Evolutionary conservation across 2,888 invertebrate species (phyloP).

Genomic region (Synergus umbraculus): DNA sequence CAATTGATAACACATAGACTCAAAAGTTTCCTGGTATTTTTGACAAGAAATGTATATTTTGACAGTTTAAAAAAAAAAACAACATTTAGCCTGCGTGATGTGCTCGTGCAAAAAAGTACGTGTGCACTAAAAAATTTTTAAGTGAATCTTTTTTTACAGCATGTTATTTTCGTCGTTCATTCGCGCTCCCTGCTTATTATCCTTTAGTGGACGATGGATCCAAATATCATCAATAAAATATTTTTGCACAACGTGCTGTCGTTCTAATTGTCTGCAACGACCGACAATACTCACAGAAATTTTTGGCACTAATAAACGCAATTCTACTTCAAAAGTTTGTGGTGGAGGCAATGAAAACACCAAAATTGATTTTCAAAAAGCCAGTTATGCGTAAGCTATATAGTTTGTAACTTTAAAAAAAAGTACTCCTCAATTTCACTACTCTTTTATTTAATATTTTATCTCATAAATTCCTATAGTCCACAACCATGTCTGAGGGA

Average conservation of each 20-base stretch:
- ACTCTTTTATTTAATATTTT: too few species aligned
- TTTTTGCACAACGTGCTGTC: background rate
- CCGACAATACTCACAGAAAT: conserved; percentile 60
- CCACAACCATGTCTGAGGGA: conserved; percentile 59
- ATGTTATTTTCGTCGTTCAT: background rate
- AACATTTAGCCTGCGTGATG: background rate
- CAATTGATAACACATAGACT: too few species aligned
- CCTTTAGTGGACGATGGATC: background rate
- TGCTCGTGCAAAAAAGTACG: background rate
- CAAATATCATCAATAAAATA: conserved; percentile 10
- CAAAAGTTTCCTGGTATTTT: too few species aligned
- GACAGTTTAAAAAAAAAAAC: too few species aligned
- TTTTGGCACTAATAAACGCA: conserved; percentile 47
- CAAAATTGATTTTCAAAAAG: conserved; percentile 58
- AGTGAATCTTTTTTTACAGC: conserved; percentile 10
- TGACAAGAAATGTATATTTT: too few species aligned
- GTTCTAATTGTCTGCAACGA: conserved; percentile 27
- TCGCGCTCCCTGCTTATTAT: background rate
- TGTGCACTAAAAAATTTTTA: background rate
- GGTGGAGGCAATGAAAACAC: conserved; percentile 49
- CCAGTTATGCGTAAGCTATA: conserved; percentile 63
- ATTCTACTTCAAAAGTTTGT: conserved; percentile 11
- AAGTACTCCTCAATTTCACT: too few species aligned
- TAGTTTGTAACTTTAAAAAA: background rate
- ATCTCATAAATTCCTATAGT: background rate